These are phyloP conservation scores for Peromyscus leucopus DNA, from an alignment of 2,113 vertebrate species.

Conservation along the genomic window DNA sequence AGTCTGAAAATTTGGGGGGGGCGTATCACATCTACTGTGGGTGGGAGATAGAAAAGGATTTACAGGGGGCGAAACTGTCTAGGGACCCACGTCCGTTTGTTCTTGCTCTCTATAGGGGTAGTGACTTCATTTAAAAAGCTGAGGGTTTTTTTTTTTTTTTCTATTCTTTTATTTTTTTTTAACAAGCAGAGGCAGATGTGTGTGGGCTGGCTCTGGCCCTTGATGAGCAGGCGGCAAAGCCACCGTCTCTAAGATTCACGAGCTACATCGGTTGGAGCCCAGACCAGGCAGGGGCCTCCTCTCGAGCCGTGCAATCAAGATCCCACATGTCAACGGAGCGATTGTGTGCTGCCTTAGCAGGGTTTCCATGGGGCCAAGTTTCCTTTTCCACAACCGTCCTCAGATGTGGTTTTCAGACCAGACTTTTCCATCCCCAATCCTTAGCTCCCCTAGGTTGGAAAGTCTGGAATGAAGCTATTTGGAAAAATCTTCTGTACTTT, in stretches of 20 bases:
- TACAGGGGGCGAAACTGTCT: background rate
- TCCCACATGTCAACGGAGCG: conserved; percentile 43
- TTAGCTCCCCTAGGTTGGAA: conserved; percentile 54
- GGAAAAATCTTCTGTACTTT: conserved; percentile 34
- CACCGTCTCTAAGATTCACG: conserved; percentile 67
- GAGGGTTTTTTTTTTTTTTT: background rate
- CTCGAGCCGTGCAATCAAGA: conserved; percentile 48
- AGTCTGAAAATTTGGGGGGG: background rate
- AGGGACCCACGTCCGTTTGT: background rate
- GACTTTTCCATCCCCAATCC: conserved; percentile 37
- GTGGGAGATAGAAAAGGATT: background rate
- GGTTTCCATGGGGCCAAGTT: conserved; percentile 61
- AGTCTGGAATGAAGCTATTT: conserved; percentile 61
- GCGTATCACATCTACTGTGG: background rate
- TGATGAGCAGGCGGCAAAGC: conserved; percentile 62
- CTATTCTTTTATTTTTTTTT: background rate
- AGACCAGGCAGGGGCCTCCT: conserved; percentile 55
- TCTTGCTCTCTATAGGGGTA: background rate
- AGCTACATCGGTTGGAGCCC: conserved; percentile 67
- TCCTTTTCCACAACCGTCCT: conserved; percentile 63
- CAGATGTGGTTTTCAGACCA: conserved; percentile 67
- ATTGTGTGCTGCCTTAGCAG: conserved; percentile 45
- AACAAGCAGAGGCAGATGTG: conserved; percentile 70
- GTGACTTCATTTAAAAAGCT: conserved; percentile 53
- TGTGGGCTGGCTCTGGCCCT: conserved; percentile 66